Base-by-base conservation (phyloP, 2,797 vertebrate genomes). In the Scomberomorus guttatus region DNA sequence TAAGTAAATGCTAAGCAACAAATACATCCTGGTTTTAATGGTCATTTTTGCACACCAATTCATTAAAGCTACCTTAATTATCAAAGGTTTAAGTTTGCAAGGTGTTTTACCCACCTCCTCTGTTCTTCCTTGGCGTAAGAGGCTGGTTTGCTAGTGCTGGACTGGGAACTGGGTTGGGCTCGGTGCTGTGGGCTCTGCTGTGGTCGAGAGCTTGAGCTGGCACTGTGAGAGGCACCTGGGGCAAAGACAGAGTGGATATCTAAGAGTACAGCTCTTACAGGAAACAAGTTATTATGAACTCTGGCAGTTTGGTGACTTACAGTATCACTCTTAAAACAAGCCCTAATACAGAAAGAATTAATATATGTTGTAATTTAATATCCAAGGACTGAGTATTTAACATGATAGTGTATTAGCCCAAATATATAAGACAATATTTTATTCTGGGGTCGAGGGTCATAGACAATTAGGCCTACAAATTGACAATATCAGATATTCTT, bases 111-210 rank as follows among this genome's bases (percentile, higher is more conserved):
- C 22, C 78, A 94, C 90, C 86, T 93, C 57, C 44, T 92, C 67
- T 91, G 90, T 22, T 95, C 92, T 5, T 94, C 93, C 55, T 90
- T 88, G 1, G 75, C 24, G 2, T 75, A 73, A 6, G 89, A 70
- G 24, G 85, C 62, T n/a, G 89, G 67, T 79, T 87, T 90, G 67
- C 60, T 71, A 0, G 48, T 60, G 58, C 22, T 80, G 37, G 83
- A 64, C 59, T 77, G 77, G 34, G 67, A 8, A 17, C 29, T 65
- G 57, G 83, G 52, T 8, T 72, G 70, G 56, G 82, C 13, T 18
- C 2, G 52, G 0, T 57, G 68, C 50, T 84, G 83, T 51, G 64
- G 55, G 57, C 62, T 79, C 74, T 74, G 74, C 44, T 81, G 78
- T 42, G 81, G 81, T 37, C 13, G 67, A 34, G 84, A 55, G 63